Base-by-base conservation (phyloP, 1,140 invertebrate species). In the Bombus soroeensis region DNA sequence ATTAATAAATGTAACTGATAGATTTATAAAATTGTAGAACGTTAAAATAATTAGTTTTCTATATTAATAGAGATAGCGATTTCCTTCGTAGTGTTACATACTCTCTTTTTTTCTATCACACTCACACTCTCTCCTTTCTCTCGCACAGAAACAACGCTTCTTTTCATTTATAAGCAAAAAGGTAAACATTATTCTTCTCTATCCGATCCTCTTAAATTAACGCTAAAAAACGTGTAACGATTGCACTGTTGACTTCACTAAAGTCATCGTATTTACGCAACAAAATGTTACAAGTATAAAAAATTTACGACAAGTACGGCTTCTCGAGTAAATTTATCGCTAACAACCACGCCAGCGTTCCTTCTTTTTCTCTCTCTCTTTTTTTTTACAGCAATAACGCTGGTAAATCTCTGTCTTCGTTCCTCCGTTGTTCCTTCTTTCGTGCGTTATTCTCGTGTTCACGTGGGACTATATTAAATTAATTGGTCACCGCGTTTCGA, bases 51-150 rank as follows among this genome's bases (percentile, higher is more conserved):
- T 53, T 53, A 25, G 10, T 39, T 71, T 39, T 62, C 25, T 64
- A 74, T n/a, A 83, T 89, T 64, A 82, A 75, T 86, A 89, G 88
- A 89, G 87, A 89, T 89, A 89, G 88, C 87, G 88, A 89, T 80
- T 89, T 81, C 88, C 74, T 84, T 83, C 85, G 34, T 83, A 59
- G 75, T 86, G 43, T 39, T 76, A 70, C 57, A 66, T 28, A 62
- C 59, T 68, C 59, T 81, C 39, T 71, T 37, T 71, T n/a, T 79
- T 3, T 82, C 73, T 34, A 37, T 66, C 79, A 77, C 66, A n/a
- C 72, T 37, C 66, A 9, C 37, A 37, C n/a, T 34, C 77, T 22
- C 32, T 22, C 37, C 6, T n/a, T 57, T 72, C 57, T 66, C 47
- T 64, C 79, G 59, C 68, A 81, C 78, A 68, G 57, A 81, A 85